Evolutionary conservation across 1,140 invertebrate genomes (phyloP).

Genomic region (Atopsyche davidsoni): DNA sequence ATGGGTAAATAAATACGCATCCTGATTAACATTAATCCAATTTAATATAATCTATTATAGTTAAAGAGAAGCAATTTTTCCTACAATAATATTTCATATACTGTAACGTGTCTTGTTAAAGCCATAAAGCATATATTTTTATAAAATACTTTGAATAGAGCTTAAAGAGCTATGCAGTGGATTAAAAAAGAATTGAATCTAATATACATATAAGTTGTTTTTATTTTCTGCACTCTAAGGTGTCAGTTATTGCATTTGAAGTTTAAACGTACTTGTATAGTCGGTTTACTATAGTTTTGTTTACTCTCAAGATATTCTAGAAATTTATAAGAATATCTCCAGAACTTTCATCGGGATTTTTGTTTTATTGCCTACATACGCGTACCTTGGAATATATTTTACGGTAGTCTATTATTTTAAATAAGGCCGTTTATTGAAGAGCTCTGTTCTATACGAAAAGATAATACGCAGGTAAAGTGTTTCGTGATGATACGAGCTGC

Average conservation of each 20-base stretch:
- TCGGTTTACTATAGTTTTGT: slow-evolving; percentile 3
- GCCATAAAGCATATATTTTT: too few relatives aligned
- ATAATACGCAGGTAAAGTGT: slow-evolving; percentile 14
- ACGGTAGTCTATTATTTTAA: neutral
- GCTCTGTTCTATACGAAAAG: slow-evolving; percentile 14
- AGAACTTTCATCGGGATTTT: slow-evolving; percentile 12
- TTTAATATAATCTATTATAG: neutral
- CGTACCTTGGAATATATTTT: neutral
- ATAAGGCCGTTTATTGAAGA: slow-evolving; percentile 12
- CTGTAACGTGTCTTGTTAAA: too few relatives aligned
- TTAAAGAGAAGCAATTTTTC: neutral
- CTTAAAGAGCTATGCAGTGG: too few relatives aligned
- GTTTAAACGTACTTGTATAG: too few relatives aligned
- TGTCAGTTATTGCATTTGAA: too few relatives aligned
- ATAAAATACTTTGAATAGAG: too few relatives aligned
- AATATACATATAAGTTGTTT: too few relatives aligned
- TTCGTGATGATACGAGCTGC: slow-evolving; percentile 24
- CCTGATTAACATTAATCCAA: too few relatives aligned
- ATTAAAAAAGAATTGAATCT: too few relatives aligned
- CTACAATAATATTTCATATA: neutral
- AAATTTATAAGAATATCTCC: slow-evolving; percentile 2
- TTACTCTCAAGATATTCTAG: slow-evolving; percentile 3
- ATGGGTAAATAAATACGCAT: too few relatives aligned
- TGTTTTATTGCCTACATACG: neutral
- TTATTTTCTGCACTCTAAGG: too few relatives aligned